phyloP scores from a whole-genome alignment of 2,113 vertebrate species.

The Eretmochelys imbricata region DNA sequence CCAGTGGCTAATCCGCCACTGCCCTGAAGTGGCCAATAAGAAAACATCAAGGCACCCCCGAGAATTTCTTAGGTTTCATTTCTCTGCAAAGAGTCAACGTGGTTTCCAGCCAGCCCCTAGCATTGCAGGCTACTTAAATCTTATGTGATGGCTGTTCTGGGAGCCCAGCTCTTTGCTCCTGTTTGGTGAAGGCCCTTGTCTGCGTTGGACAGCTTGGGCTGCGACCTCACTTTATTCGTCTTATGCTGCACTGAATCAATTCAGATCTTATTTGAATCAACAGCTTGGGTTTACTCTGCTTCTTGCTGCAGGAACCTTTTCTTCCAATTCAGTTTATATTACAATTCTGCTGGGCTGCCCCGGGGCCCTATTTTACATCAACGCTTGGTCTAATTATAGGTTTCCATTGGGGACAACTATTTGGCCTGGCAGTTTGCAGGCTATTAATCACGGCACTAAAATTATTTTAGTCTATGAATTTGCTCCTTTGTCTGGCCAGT shows the following conservation, averaged over 20 bases:
- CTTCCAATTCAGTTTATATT: neutral
- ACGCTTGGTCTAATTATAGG: neutral
- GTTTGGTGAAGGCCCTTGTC: neutral
- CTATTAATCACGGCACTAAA: accelerated
- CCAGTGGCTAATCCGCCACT: too few relatives aligned
- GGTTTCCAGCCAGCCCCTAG: neutral
- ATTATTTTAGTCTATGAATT: accelerated
- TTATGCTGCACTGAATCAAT: neutral
- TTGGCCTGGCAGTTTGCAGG: neutral
- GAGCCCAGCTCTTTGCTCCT: neutral
- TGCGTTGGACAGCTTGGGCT: neutral
- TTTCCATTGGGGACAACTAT: neutral
- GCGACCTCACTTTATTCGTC: neutral
- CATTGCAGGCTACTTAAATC: neutral
- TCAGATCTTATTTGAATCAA: neutral
- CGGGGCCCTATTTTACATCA: neutral
- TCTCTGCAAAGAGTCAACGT: neutral
- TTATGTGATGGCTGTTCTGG: neutral
- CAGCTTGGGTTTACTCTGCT: neutral
- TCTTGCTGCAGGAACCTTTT: neutral
- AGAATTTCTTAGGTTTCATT: neutral
- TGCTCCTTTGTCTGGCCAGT: neutral
- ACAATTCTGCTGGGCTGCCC: neutral
- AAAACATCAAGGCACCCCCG: neutral
- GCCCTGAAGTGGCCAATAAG: neutral